Evolutionary conservation across 2,888 invertebrate species (phyloP), one percentile per base, ranked within the genome.

Genomic region (Acrocyrtus sp.): DNA sequence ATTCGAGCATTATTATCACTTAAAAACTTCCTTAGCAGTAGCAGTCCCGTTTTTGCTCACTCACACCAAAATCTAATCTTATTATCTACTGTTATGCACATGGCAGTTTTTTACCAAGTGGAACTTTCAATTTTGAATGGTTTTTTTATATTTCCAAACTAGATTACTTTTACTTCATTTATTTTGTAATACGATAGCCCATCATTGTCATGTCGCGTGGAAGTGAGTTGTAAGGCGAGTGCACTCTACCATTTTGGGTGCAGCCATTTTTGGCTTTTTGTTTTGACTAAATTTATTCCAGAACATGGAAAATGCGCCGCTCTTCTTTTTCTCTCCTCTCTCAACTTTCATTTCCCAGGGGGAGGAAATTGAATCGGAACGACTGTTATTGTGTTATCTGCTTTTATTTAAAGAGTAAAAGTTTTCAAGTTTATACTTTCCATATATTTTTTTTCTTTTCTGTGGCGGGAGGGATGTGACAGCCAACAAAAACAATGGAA

Each of bases 351-450:
- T 48, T 50, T 50, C n/a, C 48, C 22, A 60, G 43, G 45, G 66
- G 51, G 43, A 70, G 70, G 63, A 61, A 58, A 61, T 65, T 63
- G 62, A 67, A 65, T 65, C 56, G 39, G 56, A 62, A 54, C 61
- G 53, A 54, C 43, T 53, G 48, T 41, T 19, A 47, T 70, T 54
- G 5, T 34, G 6, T 34, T 34, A 34, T 34, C 34, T 34, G 34
- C 34, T 34, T n/a, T n/a, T 34, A 34, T 34, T 34, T 34, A 34
- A 34, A n/a, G n/a, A n/a, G n/a, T n/a, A n/a, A 34, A 34, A 34
- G 6, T 34, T 34, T 34, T 34, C 5, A 34, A 34, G 6, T 34
- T 34, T 34, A n/a, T n/a, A n/a, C n/a, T n/a, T n/a, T n/a, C n/a
- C n/a, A n/a, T n/a, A n/a, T n/a, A n/a, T n/a, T n/a, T n/a, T n/a